Base-by-base conservation (phyloP, 2,888 invertebrate species). In the Timema podura region DNA sequence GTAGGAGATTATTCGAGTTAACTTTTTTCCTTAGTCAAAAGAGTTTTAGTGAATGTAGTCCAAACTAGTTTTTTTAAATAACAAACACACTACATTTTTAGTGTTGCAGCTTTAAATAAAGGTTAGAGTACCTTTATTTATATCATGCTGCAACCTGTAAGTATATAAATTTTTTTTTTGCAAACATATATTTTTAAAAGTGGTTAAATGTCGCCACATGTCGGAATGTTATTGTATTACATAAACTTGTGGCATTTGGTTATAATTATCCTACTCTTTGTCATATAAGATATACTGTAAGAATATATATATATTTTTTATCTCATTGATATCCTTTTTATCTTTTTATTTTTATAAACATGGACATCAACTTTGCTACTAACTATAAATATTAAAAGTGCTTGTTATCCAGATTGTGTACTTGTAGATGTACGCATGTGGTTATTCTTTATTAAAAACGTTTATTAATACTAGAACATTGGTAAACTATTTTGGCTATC, bases 1-100 rank as follows among this genome's bases (percentile, higher is more conserved):
- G 70, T 70, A 70, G 70, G 54, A 68, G 8, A 51, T 15, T 30
- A 30, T 30, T 30, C 15, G 16, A 48, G 30, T 10, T 16, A 59
- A 59, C 10, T 15, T 15, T 15, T 64, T 7, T 10, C 13, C 13
- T 64, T 65, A 47, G 48, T 47, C 10, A 15, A 65, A 48, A 49
- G 44, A 48, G 48, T 49, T 46, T 7, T 66, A 66, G 49, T 16
- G 51, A 8, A 48, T 30, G 30, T 30, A 30, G 30, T 30, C 30
- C 30, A 30, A 30, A 30, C 30, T 30, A 30, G 30, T 30, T 30
- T 30, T 30, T 30, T 30, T 30, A 2, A 30, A 30, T 30, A 30
- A 30, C 30, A 30, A 30, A 30, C 30, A 30, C 30, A 30, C 30
- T 30, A 30, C 30, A 30, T 30, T 30, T 30, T 30, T 30, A 30